Conservation (phyloP, 2,797 vertebrate genomes). For the Borostomias antarcticus region DNA sequence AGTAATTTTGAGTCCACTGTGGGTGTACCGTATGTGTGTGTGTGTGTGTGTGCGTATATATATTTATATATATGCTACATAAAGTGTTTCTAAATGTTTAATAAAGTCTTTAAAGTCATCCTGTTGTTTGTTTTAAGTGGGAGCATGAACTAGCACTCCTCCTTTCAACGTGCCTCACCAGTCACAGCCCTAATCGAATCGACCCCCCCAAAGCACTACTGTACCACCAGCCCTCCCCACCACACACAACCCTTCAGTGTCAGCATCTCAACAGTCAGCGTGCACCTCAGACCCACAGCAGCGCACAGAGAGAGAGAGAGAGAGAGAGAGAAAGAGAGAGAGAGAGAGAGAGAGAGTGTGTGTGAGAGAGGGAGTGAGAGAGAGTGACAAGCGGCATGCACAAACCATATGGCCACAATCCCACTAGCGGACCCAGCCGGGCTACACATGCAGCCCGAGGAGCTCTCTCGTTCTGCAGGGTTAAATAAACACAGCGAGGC, state of each 20-base stretch:
- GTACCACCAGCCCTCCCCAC: background rate
- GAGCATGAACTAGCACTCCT: background rate
- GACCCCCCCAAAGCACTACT: background rate
- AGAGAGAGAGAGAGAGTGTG: background rate
- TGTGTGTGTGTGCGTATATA: no score
- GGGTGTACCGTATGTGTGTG: no score
- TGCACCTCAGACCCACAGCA: background rate
- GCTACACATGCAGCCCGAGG: slow-evolving; percentile 11
- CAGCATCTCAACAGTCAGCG: background rate
- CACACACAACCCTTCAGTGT: background rate
- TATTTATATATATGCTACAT: no score
- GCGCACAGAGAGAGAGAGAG: background rate
- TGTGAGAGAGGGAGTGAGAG: background rate
- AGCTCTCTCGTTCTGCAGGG: slow-evolving; percentile 19
- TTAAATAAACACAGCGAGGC: slow-evolving; percentile 33
- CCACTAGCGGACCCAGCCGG: slow-evolving; percentile 8
- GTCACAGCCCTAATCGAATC: background rate
- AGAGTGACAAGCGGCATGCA: slow-evolving; percentile 21
- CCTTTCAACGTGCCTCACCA: background rate
- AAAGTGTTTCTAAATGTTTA: no score
- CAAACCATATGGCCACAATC: slow-evolving; percentile 31
- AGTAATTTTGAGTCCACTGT: no score
- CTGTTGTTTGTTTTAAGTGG: background rate
- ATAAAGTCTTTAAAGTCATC: background rate
- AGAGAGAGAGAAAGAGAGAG: no score